These are phyloP conservation scores for Spisula solida DNA, from an alignment of 2,888 invertebrate species.

Conservation along the genomic window DNA sequence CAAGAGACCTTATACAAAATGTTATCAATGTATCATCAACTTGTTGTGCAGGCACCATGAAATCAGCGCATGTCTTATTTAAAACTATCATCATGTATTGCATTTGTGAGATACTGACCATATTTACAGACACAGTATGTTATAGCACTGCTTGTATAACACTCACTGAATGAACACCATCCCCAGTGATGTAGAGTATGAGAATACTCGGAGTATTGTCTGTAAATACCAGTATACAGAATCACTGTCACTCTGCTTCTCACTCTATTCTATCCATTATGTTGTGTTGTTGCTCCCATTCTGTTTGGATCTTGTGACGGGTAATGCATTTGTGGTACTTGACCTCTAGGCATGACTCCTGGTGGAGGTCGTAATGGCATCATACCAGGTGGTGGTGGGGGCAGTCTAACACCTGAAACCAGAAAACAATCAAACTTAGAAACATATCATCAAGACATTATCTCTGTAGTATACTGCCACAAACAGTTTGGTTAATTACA, in stretches of 20 bases:
- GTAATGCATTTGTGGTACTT: slow-evolving; percentile 91
- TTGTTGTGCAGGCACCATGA: too few relatives aligned
- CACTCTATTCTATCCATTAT: background rate
- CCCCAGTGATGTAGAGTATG: background rate
- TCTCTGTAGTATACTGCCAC: too few relatives aligned
- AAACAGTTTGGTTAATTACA: too few relatives aligned
- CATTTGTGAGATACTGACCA: background rate
- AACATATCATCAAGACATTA: too few relatives aligned
- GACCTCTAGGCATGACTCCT: slow-evolving; percentile 85
- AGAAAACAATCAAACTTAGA: background rate
- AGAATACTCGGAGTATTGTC: background rate
- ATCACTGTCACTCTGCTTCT: background rate
- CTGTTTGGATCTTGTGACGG: slow-evolving; percentile 99
- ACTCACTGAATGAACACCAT: too few relatives aligned
- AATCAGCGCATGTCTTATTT: background rate
- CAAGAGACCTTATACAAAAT: too few relatives aligned
- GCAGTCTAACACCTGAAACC: slow-evolving; percentile 86
- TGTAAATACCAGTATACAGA: background rate
- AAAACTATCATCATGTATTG: background rate
- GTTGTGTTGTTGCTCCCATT: slow-evolving; percentile 90
- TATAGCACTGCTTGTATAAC: background rate
- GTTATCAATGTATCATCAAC: too few relatives aligned
- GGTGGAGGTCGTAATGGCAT: slow-evolving; percentile 88
- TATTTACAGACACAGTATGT: background rate
- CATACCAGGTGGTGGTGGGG: slow-evolving; percentile 87